phyloP scores from a whole-genome alignment of 2,797 vertebrate genomes.

The Xenops minutus region DNA sequence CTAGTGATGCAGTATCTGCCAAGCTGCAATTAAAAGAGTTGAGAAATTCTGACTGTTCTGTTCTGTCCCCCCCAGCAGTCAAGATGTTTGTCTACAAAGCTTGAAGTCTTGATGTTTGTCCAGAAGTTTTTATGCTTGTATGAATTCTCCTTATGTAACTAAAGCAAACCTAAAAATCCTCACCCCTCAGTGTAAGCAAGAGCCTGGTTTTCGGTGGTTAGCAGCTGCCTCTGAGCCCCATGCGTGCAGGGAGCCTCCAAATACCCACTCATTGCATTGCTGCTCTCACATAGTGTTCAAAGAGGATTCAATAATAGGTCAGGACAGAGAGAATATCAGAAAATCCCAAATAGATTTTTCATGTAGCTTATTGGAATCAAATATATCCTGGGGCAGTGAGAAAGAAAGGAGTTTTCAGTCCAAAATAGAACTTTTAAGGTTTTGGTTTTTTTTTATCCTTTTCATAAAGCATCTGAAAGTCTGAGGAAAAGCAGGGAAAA shows the following conservation, averaged over 20 bases:
- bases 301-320: slow-evolving; percentile 9
- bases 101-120: not conserved
- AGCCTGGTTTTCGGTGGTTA: not conserved
- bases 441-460: slow-evolving; percentile 15
- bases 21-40: not conserved
- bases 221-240: not conserved
- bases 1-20: not conserved
- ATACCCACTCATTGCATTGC: not conserved
- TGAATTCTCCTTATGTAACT: not conserved
- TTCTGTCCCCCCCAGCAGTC: not conserved
- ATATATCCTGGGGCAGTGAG: slow-evolving; percentile 32
- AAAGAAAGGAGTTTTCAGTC: slow-evolving; percentile 20
- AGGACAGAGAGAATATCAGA: slow-evolving; percentile 41
- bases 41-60: not conserved
- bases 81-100: not conserved
- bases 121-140: not conserved
- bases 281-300: not conserved
- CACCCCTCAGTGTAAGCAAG: not conserved
- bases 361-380: slow-evolving; percentile 43
- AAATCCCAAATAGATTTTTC: slow-evolving; percentile 49
- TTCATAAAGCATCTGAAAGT: slow-evolving; percentile 36
- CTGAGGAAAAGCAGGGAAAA: not conserved
- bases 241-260: not conserved
- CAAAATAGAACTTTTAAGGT: slow-evolving; percentile 11
- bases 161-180: not conserved